phyloP scores from a whole-genome alignment of 1,140 invertebrate species.

The Nasonia giraulti region DNA sequence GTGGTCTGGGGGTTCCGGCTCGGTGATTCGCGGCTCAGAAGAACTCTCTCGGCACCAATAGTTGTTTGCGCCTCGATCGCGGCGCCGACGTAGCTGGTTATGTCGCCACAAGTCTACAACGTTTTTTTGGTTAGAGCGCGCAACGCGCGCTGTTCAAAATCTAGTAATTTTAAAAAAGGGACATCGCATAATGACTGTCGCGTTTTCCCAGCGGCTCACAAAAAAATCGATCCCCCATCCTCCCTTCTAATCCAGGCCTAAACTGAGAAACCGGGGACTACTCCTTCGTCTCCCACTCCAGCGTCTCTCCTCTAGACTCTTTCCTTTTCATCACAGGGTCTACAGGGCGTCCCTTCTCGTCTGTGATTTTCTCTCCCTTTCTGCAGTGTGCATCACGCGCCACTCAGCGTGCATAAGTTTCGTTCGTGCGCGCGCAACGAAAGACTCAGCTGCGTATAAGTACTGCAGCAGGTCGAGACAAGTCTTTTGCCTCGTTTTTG shows the following conservation, averaged over 20 bases:
- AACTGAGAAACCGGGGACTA: not conserved
- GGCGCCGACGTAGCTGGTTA: too few relatives aligned
- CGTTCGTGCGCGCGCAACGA: not conserved
- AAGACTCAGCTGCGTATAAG: not conserved
- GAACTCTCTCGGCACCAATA: too few relatives aligned
- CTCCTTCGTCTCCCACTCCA: not conserved
- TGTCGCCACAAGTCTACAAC: too few relatives aligned
- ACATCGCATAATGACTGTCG: not conserved
- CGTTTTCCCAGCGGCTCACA: not conserved
- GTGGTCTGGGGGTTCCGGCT: too few relatives aligned
- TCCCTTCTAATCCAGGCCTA: constrained; percentile 11
- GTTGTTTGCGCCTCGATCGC: too few relatives aligned
- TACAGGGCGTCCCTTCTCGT: not conserved
- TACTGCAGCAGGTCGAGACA: constrained; percentile 35
- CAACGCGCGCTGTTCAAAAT: too few relatives aligned
- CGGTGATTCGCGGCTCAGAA: too few relatives aligned
- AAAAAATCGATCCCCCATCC: not conserved
- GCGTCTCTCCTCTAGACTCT: not conserved
- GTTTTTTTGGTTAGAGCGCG: too few relatives aligned
- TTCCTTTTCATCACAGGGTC: not conserved
- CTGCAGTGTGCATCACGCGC: not conserved
- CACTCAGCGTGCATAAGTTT: constrained; percentile 5
- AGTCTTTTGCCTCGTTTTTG: constrained; percentile 30
- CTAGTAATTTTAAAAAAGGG: too few relatives aligned
- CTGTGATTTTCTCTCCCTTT: constrained; percentile 2